Conservation (phyloP, 2,113 vertebrate genomes). For the Sander vitreus region DNA sequence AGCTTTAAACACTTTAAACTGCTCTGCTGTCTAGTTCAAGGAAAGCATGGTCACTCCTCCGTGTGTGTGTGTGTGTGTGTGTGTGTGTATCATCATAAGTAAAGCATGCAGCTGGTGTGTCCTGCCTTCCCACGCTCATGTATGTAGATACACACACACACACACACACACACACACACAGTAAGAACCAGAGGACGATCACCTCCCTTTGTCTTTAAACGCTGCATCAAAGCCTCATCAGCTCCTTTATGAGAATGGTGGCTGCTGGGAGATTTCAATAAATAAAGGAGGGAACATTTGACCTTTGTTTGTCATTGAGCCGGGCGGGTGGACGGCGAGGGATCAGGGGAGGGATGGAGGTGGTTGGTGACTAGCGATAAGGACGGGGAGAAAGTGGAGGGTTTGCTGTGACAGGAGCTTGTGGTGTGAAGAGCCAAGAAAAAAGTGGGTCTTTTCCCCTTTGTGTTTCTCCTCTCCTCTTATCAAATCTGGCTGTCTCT, state of each 20-base stretch:
- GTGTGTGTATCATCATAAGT: conserved; percentile 15
- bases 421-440: conserved; percentile 14
- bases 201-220: conserved; percentile 8
- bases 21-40: conserved; percentile 22
- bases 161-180: conserved; percentile 13
- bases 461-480: conserved; percentile 28
- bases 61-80: conserved; percentile 15
- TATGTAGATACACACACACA: conserved; percentile 13
- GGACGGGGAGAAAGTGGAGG: not conserved
- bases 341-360: conserved; percentile 10
- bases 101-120: conserved; percentile 28
- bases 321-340: not conserved
- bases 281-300: conserved; percentile 60
- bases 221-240: conserved; percentile 61
- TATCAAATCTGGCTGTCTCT: conserved; percentile 35
- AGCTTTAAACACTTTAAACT: conserved; percentile 45
- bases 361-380: conserved; percentile 19
- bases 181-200: not conserved
- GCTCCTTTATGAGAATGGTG: conserved; percentile 50
- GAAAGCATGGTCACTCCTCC: conserved; percentile 17
- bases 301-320: conserved; percentile 85
- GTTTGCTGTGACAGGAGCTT: not conserved
- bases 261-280: conserved; percentile 39
- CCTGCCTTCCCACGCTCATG: conserved; percentile 18
- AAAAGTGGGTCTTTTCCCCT: conserved; percentile 44